Conservation (phyloP, 2,113 vertebrate genomes). For the Madoqua kirkii region DNA sequence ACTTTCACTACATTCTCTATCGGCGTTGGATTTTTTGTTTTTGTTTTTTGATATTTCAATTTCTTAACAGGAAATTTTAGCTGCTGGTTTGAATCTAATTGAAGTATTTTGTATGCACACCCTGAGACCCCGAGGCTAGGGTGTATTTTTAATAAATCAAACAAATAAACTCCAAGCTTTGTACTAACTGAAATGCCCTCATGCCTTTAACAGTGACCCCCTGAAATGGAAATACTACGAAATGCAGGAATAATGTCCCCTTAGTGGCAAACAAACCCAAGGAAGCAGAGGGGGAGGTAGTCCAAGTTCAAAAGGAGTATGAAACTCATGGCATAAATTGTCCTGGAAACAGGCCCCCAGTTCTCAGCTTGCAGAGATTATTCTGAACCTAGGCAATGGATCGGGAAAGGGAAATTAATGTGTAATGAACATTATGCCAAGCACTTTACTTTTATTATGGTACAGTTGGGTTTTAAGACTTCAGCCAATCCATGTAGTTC, state of each 20-base stretch:
- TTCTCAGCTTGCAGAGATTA: background rate
- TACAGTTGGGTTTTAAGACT: background rate
- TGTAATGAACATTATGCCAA: background rate
- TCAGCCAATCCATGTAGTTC: background rate
- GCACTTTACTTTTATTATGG: background rate
- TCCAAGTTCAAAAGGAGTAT: background rate
- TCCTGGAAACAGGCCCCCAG: background rate
- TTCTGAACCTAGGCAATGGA: background rate
- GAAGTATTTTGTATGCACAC: conserved; percentile 49
- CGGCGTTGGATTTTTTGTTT: background rate
- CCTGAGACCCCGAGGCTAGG: conserved; percentile 18
- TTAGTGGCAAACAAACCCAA: background rate
- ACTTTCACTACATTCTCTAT: background rate
- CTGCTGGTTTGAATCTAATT: conserved; percentile 59
- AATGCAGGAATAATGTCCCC: background rate
- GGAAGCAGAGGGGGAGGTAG: background rate
- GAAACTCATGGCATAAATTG: conserved; percentile 16
- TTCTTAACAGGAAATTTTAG: conserved; percentile 59
- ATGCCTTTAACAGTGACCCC: background rate
- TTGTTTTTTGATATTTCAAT: conserved; percentile 27
- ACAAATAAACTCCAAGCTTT: conserved; percentile 56
- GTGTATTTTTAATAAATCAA: conserved; percentile 66
- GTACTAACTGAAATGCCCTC: conserved; percentile 13
- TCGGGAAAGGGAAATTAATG: background rate
- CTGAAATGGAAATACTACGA: conserved; percentile 14